Evolutionary conservation across 2,113 vertebrate genomes (phyloP).

Genomic region (Larimichthys polyactis): DNA sequence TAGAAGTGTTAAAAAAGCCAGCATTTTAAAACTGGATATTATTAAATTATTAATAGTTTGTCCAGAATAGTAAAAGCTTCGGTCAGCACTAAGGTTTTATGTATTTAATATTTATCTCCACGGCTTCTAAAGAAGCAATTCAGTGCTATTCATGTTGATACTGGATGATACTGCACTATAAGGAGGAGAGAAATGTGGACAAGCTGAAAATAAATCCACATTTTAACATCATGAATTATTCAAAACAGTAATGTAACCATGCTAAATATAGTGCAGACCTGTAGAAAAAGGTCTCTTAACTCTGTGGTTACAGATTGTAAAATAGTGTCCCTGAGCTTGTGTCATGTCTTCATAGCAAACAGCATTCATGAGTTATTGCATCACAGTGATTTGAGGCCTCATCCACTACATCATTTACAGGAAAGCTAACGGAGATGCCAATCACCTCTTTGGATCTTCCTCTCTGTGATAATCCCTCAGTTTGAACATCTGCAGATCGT

Average conservation of each 20-base stretch:
- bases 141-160: neutral
- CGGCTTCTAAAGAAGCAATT: neutral
- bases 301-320: neutral
- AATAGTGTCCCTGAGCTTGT: constrained; percentile 5
- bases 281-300: neutral
- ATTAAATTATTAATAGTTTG: neutral
- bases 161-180: neutral
- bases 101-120: constrained; percentile 19
- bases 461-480: neutral
- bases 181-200: neutral
- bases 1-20: neutral
- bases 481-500: constrained; percentile 58
- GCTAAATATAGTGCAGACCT: neutral
- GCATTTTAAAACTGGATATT: neutral
- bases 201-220: neutral
- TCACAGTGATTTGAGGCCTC: neutral
- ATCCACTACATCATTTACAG: neutral
- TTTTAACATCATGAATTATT: neutral
- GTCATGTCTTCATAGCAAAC: neutral
- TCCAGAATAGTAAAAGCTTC: neutral
- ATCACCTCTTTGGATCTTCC: neutral
- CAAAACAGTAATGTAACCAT: neutral
- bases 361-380: neutral
- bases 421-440: neutral
- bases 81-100: neutral